Percentiles rank a stretch among this genome's conserved stretches.
Evolutionary conservation across 2,888 invertebrate genomes (phyloP).

Genomic region (Scaeva pyrastri): DNA sequence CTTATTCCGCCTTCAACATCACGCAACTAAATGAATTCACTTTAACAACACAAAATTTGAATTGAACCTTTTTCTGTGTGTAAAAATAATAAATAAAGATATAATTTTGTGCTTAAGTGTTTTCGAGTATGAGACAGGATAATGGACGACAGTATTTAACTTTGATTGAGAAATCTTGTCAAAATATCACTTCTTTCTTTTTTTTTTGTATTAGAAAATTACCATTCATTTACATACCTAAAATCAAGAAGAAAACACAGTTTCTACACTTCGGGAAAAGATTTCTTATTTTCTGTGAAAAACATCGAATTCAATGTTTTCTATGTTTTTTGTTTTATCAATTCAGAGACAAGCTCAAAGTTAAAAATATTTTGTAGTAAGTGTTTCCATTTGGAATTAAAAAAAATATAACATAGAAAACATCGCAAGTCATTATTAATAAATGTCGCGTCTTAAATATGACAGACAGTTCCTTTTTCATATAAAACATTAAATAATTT

Average conservation of each 20-base stretch:
- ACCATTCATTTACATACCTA: not conserved
- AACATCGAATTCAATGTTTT: too few species aligned
- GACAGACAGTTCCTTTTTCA: too few species aligned
- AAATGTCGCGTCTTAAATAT: too few species aligned
- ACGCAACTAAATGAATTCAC: constrained; percentile 16
- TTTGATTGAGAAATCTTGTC: constrained; percentile 66
- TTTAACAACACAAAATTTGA: constrained; percentile 28
- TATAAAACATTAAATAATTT: too few species aligned
- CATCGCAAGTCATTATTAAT: too few species aligned
- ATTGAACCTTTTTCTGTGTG: constrained; percentile 19
- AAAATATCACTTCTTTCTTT: constrained; percentile 35
- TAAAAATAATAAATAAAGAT: not conserved
- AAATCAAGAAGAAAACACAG: too few species aligned
- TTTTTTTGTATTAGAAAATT: not conserved
- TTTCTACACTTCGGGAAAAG: not conserved
- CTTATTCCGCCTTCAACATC: not conserved
- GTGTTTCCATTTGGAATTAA: too few species aligned
- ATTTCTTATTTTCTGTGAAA: too few species aligned
- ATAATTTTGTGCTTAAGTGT: constrained; percentile 1
- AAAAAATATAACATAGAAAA: too few species aligned
- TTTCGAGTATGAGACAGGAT: not conserved
- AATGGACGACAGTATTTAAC: constrained; percentile 11
- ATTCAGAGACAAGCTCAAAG: too few species aligned
- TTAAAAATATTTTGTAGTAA: too few species aligned
- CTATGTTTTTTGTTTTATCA: too few species aligned